Evolutionary conservation across 2,797 vertebrate species (phyloP).

Genomic region (Rhincodon typus): DNA sequence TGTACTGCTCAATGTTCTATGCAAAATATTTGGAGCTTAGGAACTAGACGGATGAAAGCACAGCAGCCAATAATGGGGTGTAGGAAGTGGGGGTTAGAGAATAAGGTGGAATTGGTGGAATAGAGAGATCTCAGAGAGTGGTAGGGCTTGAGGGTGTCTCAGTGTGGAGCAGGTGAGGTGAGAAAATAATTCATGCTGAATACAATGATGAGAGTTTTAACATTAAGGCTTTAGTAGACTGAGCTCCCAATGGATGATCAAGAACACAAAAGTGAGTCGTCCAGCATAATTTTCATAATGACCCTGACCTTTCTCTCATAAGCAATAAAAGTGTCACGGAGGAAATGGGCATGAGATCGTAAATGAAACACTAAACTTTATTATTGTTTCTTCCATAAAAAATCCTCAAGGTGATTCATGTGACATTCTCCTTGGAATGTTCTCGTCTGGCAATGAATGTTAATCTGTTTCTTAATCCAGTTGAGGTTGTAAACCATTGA

Average conservation of each 20-base stretch:
- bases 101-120: background rate
- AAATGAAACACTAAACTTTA: constrained; percentile 25
- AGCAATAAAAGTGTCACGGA: background rate
- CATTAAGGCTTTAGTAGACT: no score
- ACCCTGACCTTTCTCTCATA: background rate
- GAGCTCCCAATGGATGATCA: background rate
- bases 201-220: background rate
- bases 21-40: background rate
- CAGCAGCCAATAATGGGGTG: background rate
- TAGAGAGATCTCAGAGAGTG: no score
- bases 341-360: background rate
- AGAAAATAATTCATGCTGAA: no score
- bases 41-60: background rate
- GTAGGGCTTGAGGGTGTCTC: background rate
- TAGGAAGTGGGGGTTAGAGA: background rate
- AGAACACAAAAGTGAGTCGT: background rate
- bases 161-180: no score
- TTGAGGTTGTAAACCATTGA: constrained; percentile 17
- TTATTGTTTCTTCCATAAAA: constrained; percentile 33
- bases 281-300: background rate
- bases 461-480: constrained; percentile 28
- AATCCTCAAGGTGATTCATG: constrained; percentile 34
- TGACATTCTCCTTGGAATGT: constrained; percentile 5
- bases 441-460: background rate
- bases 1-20: no score